These are phyloP conservation scores for Polypterus senegalus DNA, from an alignment of 2,113 vertebrate species.

Conservation along the genomic window DNA sequence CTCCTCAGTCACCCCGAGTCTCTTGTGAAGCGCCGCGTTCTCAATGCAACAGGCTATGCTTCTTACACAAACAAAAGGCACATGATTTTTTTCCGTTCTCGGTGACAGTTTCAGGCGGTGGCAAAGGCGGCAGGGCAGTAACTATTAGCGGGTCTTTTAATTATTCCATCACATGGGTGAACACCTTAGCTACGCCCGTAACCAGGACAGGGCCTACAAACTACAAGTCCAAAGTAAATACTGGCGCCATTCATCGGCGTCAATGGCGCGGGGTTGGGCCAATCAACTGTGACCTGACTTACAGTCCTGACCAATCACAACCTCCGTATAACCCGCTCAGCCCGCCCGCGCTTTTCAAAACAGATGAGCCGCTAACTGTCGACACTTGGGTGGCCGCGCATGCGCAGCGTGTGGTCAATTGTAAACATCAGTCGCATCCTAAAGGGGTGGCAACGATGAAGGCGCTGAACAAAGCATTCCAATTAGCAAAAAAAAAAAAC, in stretches of 20 bases:
- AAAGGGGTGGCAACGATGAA: no score
- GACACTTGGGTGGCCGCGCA: no score
- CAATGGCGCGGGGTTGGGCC: constrained; percentile 39
- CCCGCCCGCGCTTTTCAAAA: constrained; percentile 10
- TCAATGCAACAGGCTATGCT: neutral
- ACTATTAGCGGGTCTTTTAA: neutral
- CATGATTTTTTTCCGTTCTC: neutral
- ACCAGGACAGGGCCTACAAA: neutral
- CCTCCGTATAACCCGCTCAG: neutral
- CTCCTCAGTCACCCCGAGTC: neutral
- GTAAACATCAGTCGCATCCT: no score
- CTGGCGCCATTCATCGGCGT: constrained; percentile 44
- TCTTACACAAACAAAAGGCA: neutral
- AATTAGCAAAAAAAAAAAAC: no score
- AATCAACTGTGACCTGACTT: constrained; percentile 26
- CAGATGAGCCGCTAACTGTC: constrained; percentile 5
- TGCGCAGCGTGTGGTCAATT: no score
- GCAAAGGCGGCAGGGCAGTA: constrained; percentile 6
- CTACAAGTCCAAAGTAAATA: constrained; percentile 25
- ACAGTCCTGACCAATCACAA: constrained; percentile 28
- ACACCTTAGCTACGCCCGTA: neutral
- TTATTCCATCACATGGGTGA: neutral
- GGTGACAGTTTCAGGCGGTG: constrained; percentile 2
- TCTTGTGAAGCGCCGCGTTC: neutral
- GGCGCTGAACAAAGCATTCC: no score